These are phyloP conservation scores for Dendropsophus ebraccatus DNA, from an alignment of 2,113 vertebrate genomes.

Conservation along the genomic window DNA sequence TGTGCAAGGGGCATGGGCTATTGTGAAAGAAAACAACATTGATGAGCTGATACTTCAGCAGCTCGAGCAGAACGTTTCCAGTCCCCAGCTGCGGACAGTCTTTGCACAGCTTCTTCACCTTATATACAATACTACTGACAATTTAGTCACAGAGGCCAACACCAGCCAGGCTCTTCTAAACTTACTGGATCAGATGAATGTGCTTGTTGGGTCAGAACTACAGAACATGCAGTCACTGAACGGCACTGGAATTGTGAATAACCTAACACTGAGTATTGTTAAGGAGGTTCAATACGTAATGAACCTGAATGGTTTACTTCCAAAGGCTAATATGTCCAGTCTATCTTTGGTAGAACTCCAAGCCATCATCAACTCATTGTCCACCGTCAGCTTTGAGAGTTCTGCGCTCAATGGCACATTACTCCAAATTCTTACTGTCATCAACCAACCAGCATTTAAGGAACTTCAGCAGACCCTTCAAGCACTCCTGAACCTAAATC, in stretches of 20 bases:
- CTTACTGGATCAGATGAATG: constrained; percentile 17
- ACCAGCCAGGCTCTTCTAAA: background rate
- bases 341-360: constrained; percentile 24
- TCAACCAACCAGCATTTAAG: constrained; percentile 27
- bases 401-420: background rate
- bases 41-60: constrained; percentile 2
- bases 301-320: background rate
- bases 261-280: background rate
- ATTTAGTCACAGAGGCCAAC: background rate
- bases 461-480: constrained; percentile 3
- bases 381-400: background rate
- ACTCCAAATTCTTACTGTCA: background rate
- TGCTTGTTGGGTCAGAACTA: background rate
- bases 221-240: background rate
- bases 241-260: background rate
- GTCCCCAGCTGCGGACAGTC: background rate
- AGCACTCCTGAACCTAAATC: constrained; percentile 3
- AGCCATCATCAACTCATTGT: background rate
- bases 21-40: constrained; percentile 13
- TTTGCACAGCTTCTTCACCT: constrained; percentile 11
- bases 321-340: constrained; percentile 10
- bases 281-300: background rate
- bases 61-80: background rate
- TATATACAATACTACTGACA: constrained; percentile 5
- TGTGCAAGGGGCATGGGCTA: background rate